Conservation (phyloP, 2,888 invertebrate genomes). For the Melanophora roralis region DNA sequence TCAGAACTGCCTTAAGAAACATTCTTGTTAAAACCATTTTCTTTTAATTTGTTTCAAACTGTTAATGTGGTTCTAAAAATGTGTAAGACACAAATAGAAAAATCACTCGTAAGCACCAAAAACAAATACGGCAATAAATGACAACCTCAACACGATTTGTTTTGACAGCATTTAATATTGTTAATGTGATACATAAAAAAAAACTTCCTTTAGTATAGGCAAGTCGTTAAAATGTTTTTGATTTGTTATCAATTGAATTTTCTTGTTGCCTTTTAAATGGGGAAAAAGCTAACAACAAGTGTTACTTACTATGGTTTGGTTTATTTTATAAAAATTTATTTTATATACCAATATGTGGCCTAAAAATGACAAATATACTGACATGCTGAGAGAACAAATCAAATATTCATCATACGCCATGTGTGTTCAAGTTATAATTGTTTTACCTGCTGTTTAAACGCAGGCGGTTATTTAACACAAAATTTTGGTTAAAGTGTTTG, state of each 20-base stretch:
- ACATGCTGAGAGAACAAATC: neutral
- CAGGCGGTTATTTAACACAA: no score
- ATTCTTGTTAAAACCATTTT: neutral
- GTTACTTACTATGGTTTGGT: neutral
- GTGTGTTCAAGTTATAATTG: neutral
- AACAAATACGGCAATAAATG: no score
- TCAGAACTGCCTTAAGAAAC: no score
- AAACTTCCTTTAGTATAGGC: neutral
- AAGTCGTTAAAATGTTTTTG: conserved; percentile 38
- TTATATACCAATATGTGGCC: no score
- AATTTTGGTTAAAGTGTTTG: no score
- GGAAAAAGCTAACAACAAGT: neutral
- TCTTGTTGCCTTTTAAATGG: neutral
- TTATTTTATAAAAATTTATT: neutral
- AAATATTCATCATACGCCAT: neutral
- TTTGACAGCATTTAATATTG: conserved; percentile 7
- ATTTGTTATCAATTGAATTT: conserved; percentile 47
- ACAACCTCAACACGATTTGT: neutral
- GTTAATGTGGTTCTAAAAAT: neutral
- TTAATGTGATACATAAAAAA: neutral
- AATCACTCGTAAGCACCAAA: no score
- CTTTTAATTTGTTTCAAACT: neutral
- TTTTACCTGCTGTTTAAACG: no score
- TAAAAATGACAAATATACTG: neutral
- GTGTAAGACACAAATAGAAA: neutral